A percentile compares a stretch with the other conserved stretches of the same genome.
Conservation (phyloP, 1,140 invertebrate genomes). For the Brachionus rotundiformis region DNA sequence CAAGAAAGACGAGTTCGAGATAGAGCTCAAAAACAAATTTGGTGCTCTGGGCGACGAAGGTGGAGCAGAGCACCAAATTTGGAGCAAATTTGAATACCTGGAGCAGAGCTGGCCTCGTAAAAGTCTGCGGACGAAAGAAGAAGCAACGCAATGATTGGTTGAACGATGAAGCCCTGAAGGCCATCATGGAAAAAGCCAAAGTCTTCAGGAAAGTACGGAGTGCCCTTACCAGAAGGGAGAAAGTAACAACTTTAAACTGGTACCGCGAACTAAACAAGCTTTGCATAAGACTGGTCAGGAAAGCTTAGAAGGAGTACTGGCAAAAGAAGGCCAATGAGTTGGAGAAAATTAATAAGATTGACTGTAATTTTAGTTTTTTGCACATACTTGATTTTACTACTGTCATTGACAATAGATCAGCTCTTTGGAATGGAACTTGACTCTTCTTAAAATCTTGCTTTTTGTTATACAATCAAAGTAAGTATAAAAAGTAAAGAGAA, state of each 20-base stretch:
- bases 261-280: not conserved
- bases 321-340: not conserved
- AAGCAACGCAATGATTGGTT: not conserved
- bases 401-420: too few relatives aligned
- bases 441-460: too few relatives aligned
- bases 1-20: not conserved
- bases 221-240: not conserved
- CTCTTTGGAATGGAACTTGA: too few relatives aligned
- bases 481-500: too few relatives aligned
- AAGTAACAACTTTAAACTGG: not conserved
- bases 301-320: not conserved
- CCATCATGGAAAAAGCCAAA: not conserved
- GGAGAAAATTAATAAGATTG: too few relatives aligned
- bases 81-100: too few relatives aligned
- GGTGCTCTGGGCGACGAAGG: not conserved
- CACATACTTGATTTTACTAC: too few relatives aligned
- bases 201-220: not conserved
- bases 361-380: too few relatives aligned
- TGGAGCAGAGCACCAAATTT: too few relatives aligned
- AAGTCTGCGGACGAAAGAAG: not conserved
- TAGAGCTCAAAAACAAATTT: not conserved
- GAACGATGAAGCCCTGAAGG: not conserved
- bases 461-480: too few relatives aligned
- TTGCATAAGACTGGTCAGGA: not conserved
- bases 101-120: not conserved